Evolutionary conservation across 1,140 invertebrate species (phyloP).

Genomic region (Ylistrum balloti): DNA sequence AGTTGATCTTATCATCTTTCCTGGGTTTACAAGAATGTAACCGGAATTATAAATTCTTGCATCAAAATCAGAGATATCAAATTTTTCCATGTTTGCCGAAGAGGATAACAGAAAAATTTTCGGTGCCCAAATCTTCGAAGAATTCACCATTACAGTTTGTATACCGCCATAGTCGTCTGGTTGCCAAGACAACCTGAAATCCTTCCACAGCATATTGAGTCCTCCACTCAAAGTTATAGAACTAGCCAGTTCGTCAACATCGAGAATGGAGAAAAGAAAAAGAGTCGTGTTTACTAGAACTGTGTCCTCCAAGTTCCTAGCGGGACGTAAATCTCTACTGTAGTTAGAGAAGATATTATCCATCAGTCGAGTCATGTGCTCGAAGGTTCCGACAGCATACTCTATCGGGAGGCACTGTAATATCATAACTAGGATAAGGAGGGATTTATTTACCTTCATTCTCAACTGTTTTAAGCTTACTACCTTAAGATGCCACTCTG

Average conservation of each 20-base stretch:
- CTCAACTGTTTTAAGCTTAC: no score
- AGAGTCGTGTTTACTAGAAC: background rate
- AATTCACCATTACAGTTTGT: background rate
- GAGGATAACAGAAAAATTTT: background rate
- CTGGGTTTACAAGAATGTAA: background rate
- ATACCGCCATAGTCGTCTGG: conserved; percentile 48
- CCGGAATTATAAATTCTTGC: background rate
- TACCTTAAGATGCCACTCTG: no score
- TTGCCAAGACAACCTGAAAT: conserved; percentile 44
- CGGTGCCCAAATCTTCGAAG: conserved; percentile 43
- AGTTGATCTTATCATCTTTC: background rate
- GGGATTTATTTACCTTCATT: no score
- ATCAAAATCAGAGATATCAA: background rate
- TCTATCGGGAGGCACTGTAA: no score
- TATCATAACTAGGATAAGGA: no score
- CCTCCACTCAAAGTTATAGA: background rate
- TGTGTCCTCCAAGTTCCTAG: background rate
- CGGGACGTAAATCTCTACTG: background rate
- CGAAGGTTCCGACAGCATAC: background rate
- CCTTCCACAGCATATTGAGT: conserved; percentile 16
- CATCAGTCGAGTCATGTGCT: background rate
- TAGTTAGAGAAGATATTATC: conserved; percentile 20
- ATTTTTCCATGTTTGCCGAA: background rate
- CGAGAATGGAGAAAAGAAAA: conserved; percentile 10
- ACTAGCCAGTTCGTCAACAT: conserved; percentile 42